Base-by-base conservation (phyloP, 2,888 invertebrate genomes). In the Sphaerophoria rueppellii region DNA sequence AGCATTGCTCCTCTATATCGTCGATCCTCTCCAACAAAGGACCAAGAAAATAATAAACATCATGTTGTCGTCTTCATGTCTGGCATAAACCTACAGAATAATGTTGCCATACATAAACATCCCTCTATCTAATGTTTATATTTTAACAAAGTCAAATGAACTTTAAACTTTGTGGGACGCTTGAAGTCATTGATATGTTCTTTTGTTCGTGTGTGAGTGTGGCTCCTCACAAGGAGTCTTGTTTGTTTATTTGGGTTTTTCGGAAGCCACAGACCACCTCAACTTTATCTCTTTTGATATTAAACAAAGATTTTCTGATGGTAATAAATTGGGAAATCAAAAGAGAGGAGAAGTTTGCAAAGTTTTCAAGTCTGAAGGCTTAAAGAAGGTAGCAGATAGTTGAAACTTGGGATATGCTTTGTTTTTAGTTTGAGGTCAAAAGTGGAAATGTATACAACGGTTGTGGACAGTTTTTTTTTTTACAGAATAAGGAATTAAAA, bases 141-240 rank as follows among this genome's bases (percentile, higher is more conserved):
- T n/a, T 46, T 4, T 5, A 11, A 12, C 5, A 60, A 73, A 77
- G 50, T 69, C 55, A 82, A 81, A 67, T 46, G 60, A 76, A 76
- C 76, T 76, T 76, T 67, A 35, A 70, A 63, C 75, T 63, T 54
- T 16, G 46, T 40, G 60, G 50, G 52, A 60, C 12, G 60, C 24
- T 11, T 24, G 12, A 9, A 40, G 43, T 9, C 43, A 4, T 61
- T 65, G 40, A 60, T 57, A 82, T 61, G 46, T 77, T 70, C 55
- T 70, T 24, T 24, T 24, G 24, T 24, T 24, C 24, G 2, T 24
- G 24, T 24, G 24, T 24, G 24, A 2, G 24, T 24, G 24, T 24
- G 24, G 1, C 24, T 24, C 24, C 2, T 24, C 24, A 24, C 52
- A 65, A 50, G 37, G 40, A 52, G 16, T 37, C 40, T 12, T 54